Percentiles rank a stretch among this genome's conserved stretches.
Conservation (phyloP, 2,797 vertebrate genomes). For the Todus mexicanus region DNA sequence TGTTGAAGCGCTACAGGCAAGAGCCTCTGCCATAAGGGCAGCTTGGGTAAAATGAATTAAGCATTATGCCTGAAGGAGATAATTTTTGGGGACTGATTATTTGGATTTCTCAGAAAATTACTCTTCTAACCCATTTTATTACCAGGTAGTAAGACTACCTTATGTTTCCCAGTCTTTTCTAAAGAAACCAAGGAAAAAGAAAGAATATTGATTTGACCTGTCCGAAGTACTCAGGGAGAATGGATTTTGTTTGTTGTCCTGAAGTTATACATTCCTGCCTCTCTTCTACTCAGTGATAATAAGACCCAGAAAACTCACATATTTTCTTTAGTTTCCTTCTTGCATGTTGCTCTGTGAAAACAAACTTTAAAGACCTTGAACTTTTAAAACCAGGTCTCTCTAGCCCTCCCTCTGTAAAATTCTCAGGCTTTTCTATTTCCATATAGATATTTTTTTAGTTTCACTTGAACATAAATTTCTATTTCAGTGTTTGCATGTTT, state of each 20-base stretch:
- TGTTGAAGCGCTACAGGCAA: neutral
- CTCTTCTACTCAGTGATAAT: neutral
- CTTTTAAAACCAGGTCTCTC: neutral
- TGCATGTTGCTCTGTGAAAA: neutral
- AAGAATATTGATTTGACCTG: neutral
- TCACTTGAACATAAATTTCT: neutral
- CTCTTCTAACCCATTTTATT: neutral
- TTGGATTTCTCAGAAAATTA: neutral
- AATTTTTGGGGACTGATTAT: neutral
- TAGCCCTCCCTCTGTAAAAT: neutral
- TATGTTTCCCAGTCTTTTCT: neutral
- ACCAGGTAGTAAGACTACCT: neutral
- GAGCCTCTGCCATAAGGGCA: neutral
- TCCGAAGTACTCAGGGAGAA: neutral
- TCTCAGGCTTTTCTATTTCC: neutral
- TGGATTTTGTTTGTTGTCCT: neutral
- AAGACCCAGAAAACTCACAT: accelerated
- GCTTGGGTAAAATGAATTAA: neutral
- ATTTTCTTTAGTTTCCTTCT: neutral
- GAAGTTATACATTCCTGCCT: neutral
- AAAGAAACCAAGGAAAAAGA: neutral
- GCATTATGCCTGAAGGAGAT: neutral
- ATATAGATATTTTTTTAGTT: neutral
- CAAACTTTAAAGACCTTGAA: neutral
- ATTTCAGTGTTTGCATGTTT: neutral